These are phyloP conservation scores for Ceratosolen solmsi DNA, from an alignment of 1,140 invertebrate species.

Conservation along the genomic window DNA sequence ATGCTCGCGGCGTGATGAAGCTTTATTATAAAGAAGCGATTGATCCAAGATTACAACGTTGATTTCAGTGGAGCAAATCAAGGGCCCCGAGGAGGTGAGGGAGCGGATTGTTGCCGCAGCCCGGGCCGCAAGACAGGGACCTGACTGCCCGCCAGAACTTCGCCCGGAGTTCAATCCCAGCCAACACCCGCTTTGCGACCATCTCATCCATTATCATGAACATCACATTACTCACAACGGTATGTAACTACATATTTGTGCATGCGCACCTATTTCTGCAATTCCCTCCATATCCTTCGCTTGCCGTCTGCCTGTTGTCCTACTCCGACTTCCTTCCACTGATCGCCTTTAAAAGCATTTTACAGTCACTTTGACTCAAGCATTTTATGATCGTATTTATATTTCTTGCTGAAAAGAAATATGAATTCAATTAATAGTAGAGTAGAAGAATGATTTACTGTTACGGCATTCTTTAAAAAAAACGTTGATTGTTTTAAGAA, in stretches of 20 bases:
- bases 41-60: background rate
- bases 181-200: conserved; percentile 69
- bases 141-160: conserved; percentile 77
- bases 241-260: conserved; percentile 47
- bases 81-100: conserved; percentile 79
- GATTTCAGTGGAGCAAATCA: conserved; percentile 84
- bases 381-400: background rate
- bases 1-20: too few species aligned
- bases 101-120: conserved; percentile 82
- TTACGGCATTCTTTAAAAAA: too few species aligned
- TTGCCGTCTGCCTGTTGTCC: background rate
- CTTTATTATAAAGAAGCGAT: too few species aligned
- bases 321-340: background rate
- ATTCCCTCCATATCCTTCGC: background rate
- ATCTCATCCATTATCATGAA: conserved; percentile 74
- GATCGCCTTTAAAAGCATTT: background rate
- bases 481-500: too few species aligned
- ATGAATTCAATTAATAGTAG: too few species aligned
- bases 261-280: background rate
- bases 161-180: conserved; percentile 72
- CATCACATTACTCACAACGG: conserved; percentile 70
- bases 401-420: too few species aligned
- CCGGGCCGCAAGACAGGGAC: conserved; percentile 75
- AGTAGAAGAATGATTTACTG: too few species aligned
- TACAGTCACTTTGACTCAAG: background rate